Conservation (phyloP, 2,888 invertebrate species). For the Euspilapteryx auroguttella region DNA sequence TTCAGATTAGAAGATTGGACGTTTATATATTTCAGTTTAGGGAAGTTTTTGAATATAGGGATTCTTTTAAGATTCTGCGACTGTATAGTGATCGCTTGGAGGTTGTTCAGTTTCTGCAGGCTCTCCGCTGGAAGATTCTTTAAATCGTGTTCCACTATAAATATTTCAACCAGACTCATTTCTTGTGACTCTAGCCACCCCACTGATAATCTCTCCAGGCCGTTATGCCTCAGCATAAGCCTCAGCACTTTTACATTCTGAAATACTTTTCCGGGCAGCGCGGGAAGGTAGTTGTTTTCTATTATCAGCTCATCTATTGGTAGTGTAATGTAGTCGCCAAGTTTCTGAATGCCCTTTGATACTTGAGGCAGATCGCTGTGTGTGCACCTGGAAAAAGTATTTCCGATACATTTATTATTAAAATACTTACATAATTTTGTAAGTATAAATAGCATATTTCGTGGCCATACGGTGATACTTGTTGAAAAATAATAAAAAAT, state of each 20-base stretch:
- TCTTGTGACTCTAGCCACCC: conserved; percentile 82
- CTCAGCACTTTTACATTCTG: conserved; percentile 74
- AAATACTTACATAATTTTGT: too few species aligned
- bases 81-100: conserved; percentile 84
- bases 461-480: too few species aligned
- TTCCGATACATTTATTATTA: too few species aligned
- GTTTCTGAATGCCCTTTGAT: conserved; percentile 70
- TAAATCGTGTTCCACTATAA: conserved; percentile 81
- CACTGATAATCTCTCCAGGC: conserved; percentile 76
- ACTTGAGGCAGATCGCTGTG: conserved; percentile 84
- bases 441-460: too few species aligned
- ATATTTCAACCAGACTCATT: conserved; percentile 77
- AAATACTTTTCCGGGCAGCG: conserved; percentile 81
- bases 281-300: conserved; percentile 84
- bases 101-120: conserved; percentile 69
- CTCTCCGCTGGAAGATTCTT: conserved; percentile 79
- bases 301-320: conserved; percentile 85
- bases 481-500: too few species aligned
- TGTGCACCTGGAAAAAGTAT: conserved; percentile 85
- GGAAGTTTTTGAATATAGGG: conserved; percentile 71
- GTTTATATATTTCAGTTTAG: conserved; percentile 73
- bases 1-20: conserved; percentile 69
- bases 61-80: conserved; percentile 74
- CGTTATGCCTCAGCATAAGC: conserved; percentile 82
- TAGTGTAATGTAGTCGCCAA: conserved; percentile 66